Conservation (phyloP, 2,113 vertebrate genomes). For the Marcusenius ussheri region DNA sequence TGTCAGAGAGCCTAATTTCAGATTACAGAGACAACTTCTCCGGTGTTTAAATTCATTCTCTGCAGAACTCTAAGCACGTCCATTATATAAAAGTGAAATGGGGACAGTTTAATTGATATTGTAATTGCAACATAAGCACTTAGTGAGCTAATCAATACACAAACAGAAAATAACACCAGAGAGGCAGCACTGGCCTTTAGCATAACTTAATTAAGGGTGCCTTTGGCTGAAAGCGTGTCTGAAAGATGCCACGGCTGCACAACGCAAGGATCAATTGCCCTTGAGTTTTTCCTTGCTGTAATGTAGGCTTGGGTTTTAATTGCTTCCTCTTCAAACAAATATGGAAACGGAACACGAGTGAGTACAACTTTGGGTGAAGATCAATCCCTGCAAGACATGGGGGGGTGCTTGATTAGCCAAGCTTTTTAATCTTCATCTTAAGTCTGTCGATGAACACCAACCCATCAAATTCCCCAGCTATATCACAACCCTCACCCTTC, state of each 20-base stretch:
- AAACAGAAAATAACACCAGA: constrained; percentile 11
- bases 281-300: constrained; percentile 46
- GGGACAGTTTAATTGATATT: background rate
- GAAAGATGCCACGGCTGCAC: constrained; percentile 15
- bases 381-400: background rate
- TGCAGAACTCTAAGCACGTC: background rate
- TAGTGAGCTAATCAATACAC: constrained; percentile 17
- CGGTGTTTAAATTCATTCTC: background rate
- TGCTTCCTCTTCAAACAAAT: constrained; percentile 54
- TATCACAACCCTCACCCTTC: background rate
- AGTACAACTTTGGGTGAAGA: background rate
- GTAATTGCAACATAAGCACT: background rate
- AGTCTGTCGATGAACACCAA: constrained; percentile 51
- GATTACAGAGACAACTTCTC: background rate
- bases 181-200: background rate
- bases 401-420: background rate
- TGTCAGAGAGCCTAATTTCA: background rate
- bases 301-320: constrained; percentile 55
- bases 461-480: constrained; percentile 1
- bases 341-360: background rate
- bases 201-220: constrained; percentile 20
- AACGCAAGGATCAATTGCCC: constrained; percentile 10
- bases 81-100: background rate
- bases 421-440: constrained; percentile 41
- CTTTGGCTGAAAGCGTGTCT: background rate